These are phyloP conservation scores for Doryteuthis pealeii DNA, from an alignment of 1,140 invertebrate genomes.

Conservation along the genomic window DNA sequence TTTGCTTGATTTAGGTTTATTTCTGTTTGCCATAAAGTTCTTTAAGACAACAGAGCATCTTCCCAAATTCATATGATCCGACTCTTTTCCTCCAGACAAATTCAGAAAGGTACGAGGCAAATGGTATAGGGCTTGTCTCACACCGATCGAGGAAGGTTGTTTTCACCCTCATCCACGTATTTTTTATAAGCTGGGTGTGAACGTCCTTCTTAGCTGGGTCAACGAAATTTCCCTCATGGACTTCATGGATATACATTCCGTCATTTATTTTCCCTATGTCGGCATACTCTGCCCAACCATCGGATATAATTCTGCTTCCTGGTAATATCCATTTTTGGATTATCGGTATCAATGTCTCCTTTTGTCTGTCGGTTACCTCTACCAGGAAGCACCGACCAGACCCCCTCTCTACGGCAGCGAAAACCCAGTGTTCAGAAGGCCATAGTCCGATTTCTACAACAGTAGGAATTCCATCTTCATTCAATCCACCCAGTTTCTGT, in stretches of 20 bases:
- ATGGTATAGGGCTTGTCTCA: slow-evolving; percentile 7
- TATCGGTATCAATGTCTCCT: slow-evolving; percentile 15
- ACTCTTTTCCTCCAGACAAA: slow-evolving; percentile 13
- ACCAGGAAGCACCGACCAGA: slow-evolving; percentile 17
- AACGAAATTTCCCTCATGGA: slow-evolving; percentile 20
- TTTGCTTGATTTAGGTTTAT: no score
- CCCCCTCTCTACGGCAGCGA: slow-evolving; percentile 24
- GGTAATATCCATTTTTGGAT: slow-evolving; percentile 24
- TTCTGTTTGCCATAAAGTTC: no score
- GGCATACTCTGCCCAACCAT: slow-evolving; percentile 25
- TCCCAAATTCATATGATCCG: no score
- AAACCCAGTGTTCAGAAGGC: slow-evolving; percentile 26
- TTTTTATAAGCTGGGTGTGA: slow-evolving; percentile 22
- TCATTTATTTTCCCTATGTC: slow-evolving; percentile 10
- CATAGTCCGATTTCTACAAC: slow-evolving; percentile 22
- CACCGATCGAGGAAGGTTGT: slow-evolving; percentile 16
- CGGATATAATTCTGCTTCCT: slow-evolving; percentile 22
- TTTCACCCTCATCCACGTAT: slow-evolving; percentile 22
- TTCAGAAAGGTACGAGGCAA: slow-evolving; percentile 16
- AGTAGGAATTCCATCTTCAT: slow-evolving; percentile 8
- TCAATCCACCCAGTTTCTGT: slow-evolving; percentile 15
- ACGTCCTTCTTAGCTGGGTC: slow-evolving; percentile 17
- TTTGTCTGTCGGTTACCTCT: slow-evolving; percentile 18
- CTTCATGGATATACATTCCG: slow-evolving; percentile 18
- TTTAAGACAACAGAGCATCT: no score